phyloP scores from a whole-genome alignment of 2,888 invertebrate genomes.

The Rutpela maculata region DNA sequence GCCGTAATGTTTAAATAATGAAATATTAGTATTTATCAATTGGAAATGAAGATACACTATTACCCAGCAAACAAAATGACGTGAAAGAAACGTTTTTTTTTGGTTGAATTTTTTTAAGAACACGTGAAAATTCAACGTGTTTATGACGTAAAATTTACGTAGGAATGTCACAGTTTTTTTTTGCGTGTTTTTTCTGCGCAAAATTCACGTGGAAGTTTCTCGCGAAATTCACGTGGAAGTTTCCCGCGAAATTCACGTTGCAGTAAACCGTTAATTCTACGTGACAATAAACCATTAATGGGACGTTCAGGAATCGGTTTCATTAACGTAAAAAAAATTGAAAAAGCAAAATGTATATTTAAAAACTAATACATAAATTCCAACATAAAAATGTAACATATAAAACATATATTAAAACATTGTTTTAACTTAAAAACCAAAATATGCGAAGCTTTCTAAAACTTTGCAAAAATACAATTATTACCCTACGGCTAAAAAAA shows the following conservation, averaged over 20 bases:
- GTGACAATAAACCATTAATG: slow-evolving; percentile 10
- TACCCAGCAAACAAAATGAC: slow-evolving; percentile 15
- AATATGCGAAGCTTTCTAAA: not conserved
- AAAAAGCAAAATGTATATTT: slow-evolving; percentile 12
- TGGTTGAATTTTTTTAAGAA: not conserved
- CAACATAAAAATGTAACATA: not conserved
- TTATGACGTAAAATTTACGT: slow-evolving; percentile 15
- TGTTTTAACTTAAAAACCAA: not conserved
- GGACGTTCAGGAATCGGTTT: slow-evolving; percentile 10
- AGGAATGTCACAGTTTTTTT: slow-evolving; percentile 12
- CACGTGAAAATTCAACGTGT: slow-evolving; percentile 16
- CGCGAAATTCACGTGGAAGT: no score
- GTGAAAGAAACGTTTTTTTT: slow-evolving; percentile 12
- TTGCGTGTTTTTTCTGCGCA: slow-evolving; percentile 1
- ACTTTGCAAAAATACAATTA: not conserved
- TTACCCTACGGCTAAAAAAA: not conserved
- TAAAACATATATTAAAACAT: not conserved
- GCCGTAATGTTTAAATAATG: no score
- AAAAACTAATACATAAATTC: slow-evolving; percentile 4
- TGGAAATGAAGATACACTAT: no score
- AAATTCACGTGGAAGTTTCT: slow-evolving; percentile 3
- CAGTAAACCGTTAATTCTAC: slow-evolving; percentile 10
- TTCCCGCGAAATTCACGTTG: slow-evolving; percentile 12
- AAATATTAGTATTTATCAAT: no score
- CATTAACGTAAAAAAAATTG: slow-evolving; percentile 7